Conservation (phyloP, 2,113 vertebrate genomes). For the Probosciger aterrimus region DNA sequence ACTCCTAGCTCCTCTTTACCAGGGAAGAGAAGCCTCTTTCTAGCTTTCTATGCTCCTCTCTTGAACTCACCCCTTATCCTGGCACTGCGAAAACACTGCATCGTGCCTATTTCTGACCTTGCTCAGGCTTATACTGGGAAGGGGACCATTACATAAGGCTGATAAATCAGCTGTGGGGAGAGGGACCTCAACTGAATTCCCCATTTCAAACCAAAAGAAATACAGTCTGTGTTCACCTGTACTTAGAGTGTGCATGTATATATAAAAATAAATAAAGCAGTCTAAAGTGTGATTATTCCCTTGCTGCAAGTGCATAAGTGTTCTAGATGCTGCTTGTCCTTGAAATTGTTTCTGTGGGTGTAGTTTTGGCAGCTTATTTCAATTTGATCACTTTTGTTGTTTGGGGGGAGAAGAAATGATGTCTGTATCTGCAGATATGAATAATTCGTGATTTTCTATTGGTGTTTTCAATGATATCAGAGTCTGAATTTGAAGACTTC, state of each 20-base stretch:
- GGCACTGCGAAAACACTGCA: background rate
- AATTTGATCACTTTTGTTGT: background rate
- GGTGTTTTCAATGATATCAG: background rate
- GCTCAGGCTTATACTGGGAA: rapidly evolving
- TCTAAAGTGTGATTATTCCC: background rate
- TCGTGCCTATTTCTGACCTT: background rate
- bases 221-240: background rate
- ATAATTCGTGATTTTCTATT: background rate
- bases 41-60: background rate
- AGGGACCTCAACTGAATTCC: background rate
- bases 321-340: background rate
- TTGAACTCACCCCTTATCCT: background rate
- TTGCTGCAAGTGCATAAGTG: background rate
- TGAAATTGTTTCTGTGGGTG: background rate
- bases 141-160: background rate
- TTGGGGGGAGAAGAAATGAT: rapidly evolving
- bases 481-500: background rate
- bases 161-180: background rate
- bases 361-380: background rate
- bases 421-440: background rate
- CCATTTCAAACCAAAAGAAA: background rate
- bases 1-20: background rate
- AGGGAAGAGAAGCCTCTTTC: background rate
- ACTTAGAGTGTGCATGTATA: background rate
- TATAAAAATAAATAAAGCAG: background rate